These are phyloP conservation scores for Ceratina japonica DNA, from an alignment of 1,140 invertebrate genomes.

Conservation along the genomic window DNA sequence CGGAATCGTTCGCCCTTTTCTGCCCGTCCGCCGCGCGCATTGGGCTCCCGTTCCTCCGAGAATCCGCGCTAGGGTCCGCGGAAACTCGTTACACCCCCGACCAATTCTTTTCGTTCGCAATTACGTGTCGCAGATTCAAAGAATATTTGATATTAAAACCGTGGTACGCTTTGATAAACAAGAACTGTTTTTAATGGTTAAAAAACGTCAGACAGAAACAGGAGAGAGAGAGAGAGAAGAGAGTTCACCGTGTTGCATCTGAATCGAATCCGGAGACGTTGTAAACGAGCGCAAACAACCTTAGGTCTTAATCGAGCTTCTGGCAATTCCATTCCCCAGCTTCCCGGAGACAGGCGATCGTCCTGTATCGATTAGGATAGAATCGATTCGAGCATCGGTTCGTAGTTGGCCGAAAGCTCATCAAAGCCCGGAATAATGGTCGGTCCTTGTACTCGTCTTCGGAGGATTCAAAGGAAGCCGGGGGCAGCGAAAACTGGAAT, in stretches of 20 bases:
- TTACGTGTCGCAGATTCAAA: no score
- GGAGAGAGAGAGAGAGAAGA: no score
- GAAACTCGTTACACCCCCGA: constrained; percentile 6
- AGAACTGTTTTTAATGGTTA: not conserved
- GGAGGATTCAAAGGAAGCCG: constrained; percentile 44
- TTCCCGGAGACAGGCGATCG: not conserved
- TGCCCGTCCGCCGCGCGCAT: constrained; percentile 20
- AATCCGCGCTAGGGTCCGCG: constrained; percentile 22
- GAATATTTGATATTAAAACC: no score
- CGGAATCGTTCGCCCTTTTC: constrained; percentile 29
- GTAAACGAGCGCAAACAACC: constrained; percentile 1
- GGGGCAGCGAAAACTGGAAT: not conserved
- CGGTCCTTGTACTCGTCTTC: not conserved
- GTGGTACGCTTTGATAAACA: no score
- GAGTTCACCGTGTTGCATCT: no score
- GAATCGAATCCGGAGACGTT: not conserved
- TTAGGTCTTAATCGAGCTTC: constrained; percentile 10
- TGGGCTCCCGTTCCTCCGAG: constrained; percentile 28
- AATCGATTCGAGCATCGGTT: constrained; percentile 11
- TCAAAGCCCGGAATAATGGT: constrained; percentile 14
- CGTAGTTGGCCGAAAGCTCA: constrained; percentile 17
- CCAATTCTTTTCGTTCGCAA: not conserved
- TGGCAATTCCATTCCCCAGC: not conserved
- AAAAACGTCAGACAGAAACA: no score
- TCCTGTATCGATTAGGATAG: constrained; percentile 1